Evolutionary conservation across 2,888 invertebrate genomes (phyloP).

Genomic region (Spilosoma lubricipeda): DNA sequence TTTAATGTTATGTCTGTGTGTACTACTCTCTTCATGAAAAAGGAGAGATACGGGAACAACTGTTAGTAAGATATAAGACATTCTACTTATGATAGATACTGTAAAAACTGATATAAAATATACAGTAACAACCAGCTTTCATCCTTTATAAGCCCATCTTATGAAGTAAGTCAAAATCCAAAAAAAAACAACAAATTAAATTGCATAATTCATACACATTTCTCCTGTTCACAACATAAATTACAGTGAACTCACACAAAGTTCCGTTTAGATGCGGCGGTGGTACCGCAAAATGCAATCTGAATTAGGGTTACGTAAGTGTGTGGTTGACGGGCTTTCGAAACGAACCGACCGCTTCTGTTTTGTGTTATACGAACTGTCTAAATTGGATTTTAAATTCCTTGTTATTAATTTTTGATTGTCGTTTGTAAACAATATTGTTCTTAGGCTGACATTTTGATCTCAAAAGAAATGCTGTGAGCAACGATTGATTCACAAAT

Average conservation of each 20-base stretch:
- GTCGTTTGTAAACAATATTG: not conserved
- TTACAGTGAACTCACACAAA: conserved; percentile 54
- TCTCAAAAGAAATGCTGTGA: not conserved
- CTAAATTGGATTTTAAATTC: conserved; percentile 51
- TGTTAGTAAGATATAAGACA: too few species aligned
- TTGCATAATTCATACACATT: conserved; percentile 12
- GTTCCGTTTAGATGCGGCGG: conserved; percentile 54
- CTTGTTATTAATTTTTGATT: conserved; percentile 41
- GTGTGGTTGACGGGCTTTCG: conserved; percentile 60
- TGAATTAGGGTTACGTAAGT: conserved; percentile 55
- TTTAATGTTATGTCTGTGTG: too few species aligned
- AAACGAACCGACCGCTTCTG: conserved; percentile 48
- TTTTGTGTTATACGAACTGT: conserved; percentile 43
- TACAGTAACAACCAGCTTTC: too few species aligned
- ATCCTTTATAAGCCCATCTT: not conserved
- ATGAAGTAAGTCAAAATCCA: too few species aligned
- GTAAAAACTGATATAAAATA: too few species aligned
- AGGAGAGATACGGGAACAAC: too few species aligned
- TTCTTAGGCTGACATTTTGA: not conserved
- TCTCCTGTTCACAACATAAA: conserved; percentile 26
- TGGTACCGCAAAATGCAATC: conserved; percentile 64
- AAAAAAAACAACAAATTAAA: too few species aligned
- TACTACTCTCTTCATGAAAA: too few species aligned
- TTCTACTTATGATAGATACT: too few species aligned
- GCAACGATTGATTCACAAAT: too few species aligned